Base-by-base conservation (phyloP, 2,888 invertebrate species). In the Incurvaria masculella region DNA sequence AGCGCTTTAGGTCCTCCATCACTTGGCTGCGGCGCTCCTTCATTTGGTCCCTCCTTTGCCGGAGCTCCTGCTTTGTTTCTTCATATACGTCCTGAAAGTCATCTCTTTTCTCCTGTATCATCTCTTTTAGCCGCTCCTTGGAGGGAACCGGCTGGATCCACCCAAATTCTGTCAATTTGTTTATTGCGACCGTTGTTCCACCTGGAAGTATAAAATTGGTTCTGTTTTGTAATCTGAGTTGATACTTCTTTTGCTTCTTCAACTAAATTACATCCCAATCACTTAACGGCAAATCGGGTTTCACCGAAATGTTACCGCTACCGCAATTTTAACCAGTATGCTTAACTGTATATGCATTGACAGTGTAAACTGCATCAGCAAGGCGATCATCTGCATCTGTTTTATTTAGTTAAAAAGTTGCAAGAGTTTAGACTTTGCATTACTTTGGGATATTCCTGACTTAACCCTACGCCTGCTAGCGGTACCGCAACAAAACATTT, bases 101-200 rank as follows among this genome's bases (percentile, higher is more conserved):
- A 23, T 81, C 84, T 60, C 82, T 84, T 54, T 76, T 79, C 56
- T 81, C 84, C 56, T 81, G 72, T 52, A 84, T 72, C 69, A 87
- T 83, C 61, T 83, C 81, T 61, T 83, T 84, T 10, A 87, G 68
- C 54, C 83, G 65, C 57, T 83, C 82, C 47, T 74, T 75, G 19
- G 84, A 85, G 17, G 90, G 88, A 26, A 91, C 86, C n/a, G 92
- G 91, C 64, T 87, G 88, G 51, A 94, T 89, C 66, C 88, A 87
- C 45, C 96, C 96, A 64, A 85, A 81, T 58, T 83, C 82, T 57
- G 85, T 87, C 55, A 97, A 76, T 61, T 87, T 89, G 59, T 84
- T 91, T 49, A 96, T 94, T 6, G 90, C 85, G 62, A 89, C 68
- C 17, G 94, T 94, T 18, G 96, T 94, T 42, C 92, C 91, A 56